These are phyloP conservation scores for Megaustenia siamemsis DNA, from an alignment of 2,888 invertebrate species.

Conservation along the genomic window DNA sequence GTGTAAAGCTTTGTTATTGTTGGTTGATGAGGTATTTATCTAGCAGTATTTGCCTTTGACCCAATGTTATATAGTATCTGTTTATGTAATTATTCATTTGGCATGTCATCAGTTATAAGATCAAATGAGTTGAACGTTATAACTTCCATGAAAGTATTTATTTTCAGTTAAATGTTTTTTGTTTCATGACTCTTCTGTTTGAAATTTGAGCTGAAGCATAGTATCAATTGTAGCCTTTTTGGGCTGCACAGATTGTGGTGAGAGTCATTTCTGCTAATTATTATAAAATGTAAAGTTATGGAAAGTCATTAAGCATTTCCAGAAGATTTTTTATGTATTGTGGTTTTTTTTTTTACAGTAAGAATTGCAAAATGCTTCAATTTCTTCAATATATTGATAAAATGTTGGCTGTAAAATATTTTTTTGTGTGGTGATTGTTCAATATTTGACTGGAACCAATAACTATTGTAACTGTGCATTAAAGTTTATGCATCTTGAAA, in stretches of 20 bases:
- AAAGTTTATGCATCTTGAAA: conserved; percentile 21
- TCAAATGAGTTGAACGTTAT: background rate
- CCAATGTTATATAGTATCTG: too few relatives aligned
- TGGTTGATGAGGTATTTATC: too few relatives aligned
- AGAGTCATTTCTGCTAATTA: too few relatives aligned
- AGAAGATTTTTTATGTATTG: background rate
- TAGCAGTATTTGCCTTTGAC: too few relatives aligned
- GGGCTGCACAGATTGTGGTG: too few relatives aligned
- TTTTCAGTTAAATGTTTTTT: background rate
- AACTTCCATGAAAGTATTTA: background rate
- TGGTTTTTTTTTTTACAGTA: background rate
- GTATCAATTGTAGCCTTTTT: too few relatives aligned
- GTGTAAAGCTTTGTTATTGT: too few relatives aligned
- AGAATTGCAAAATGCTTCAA: background rate
- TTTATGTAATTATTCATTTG: background rate
- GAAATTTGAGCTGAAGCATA: background rate
- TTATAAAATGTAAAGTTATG: background rate
- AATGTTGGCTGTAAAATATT: background rate
- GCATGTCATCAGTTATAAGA: background rate
- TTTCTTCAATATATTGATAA: background rate
- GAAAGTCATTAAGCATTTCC: background rate
- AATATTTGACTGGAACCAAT: background rate
- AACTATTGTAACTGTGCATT: background rate
- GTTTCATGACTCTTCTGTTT: background rate
- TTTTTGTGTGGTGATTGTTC: background rate